Base-by-base conservation (phyloP, 2,888 invertebrate genomes). In the Drosophila silvestris region DNA sequence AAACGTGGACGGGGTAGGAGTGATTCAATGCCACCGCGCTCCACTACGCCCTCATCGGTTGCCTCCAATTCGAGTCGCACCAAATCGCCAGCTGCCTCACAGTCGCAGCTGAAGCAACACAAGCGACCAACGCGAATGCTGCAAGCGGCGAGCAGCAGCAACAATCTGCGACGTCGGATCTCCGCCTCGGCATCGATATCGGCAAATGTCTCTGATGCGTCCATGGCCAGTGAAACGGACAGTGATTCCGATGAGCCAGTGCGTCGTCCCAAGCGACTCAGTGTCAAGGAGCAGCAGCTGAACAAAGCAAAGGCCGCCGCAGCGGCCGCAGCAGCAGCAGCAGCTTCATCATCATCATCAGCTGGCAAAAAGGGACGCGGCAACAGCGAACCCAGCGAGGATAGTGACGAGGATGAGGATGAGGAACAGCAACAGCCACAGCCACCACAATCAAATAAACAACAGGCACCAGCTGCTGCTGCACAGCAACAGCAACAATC, bases 41-140 rank as follows among this genome's bases (percentile, higher is more conserved):
- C 96, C 1, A 95, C 95, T 0, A 96, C 96, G 0, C 96, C 96
- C 0, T 94, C 95, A 0, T 96, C 95, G 50, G 94, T 95, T 14
- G 95, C 95, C 3, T 95, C 95, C 12, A 94, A 95, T 7, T 95
- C 95, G 5, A 95, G 95, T 61, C 94, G 96, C 56, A 96, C 95
- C 2, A 96, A 96, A 78, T 95, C 95, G 57, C 96, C 96, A 10
- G 95, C 95, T 0, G 94, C 95, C 1, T 95, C 95, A 0, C 83
- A 85, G 35, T 93, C 94, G 9, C 37, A 91, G 41, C 61, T 93
- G 7, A 44, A 92, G 41, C 74, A 85, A 37, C 93, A 94, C 60
- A 94, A 95, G 52, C 89, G 91, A 10, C 94, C 92, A 74, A 94
- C 92, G 32, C 92, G 94, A 30, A 92, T 91, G 33, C 87, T 92